phyloP scores from a whole-genome alignment of 1,140 invertebrate genomes.

The Pygmarrhopalites habei region DNA sequence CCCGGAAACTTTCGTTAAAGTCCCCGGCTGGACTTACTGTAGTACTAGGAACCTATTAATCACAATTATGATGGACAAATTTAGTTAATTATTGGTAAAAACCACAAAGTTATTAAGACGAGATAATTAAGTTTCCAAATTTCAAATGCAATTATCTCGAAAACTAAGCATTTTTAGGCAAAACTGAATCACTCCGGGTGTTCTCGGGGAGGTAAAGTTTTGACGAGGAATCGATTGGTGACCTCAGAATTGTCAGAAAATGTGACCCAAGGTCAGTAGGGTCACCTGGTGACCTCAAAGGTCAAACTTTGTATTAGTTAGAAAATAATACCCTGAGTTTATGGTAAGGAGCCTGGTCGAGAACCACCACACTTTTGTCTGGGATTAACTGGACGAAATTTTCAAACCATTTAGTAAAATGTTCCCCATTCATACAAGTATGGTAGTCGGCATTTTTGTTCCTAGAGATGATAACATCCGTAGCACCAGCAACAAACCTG shows the following conservation, averaged over 20 bases:
- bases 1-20: no score
- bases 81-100: no score
- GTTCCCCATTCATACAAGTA: slow-evolving; percentile 17
- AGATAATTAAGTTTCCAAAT: no score
- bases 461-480: slow-evolving; percentile 19
- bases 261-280: background rate
- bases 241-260: background rate
- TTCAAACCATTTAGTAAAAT: slow-evolving; percentile 9
- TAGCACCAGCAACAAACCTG: slow-evolving; percentile 7
- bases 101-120: no score
- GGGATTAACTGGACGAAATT: slow-evolving; percentile 8
- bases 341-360: slow-evolving; percentile 25
- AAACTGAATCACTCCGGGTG: no score
- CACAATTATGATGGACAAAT: no score
- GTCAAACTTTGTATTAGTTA: no score
- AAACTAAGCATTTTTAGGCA: no score
- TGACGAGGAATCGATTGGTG: background rate
- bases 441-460: slow-evolving; percentile 24
- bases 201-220: no score
- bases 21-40: no score
- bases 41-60: no score
- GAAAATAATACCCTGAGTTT: slow-evolving; percentile 1
- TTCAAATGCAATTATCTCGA: no score
- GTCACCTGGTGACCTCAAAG: background rate
- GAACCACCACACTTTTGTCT: slow-evolving; percentile 12